Evolutionary conservation across 2,888 invertebrate species (phyloP).

Genomic region (Rhorus exstirpatorius): DNA sequence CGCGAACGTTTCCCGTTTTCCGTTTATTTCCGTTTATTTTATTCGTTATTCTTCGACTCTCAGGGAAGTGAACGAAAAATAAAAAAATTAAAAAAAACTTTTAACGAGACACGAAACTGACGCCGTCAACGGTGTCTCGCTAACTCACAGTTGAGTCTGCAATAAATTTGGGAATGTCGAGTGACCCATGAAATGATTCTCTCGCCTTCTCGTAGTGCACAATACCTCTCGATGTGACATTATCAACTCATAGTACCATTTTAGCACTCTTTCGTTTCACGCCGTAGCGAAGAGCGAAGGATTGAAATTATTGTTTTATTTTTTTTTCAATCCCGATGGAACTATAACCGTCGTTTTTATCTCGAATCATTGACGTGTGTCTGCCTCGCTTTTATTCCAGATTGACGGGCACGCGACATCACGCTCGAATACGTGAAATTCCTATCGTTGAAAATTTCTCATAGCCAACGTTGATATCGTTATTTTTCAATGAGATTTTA

Average conservation of each 20-base stretch:
- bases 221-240: constrained; percentile 6
- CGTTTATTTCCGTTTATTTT: neutral
- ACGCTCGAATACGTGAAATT: constrained; percentile 23
- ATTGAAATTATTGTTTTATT: constrained; percentile 44
- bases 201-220: neutral
- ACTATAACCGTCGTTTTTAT: constrained; percentile 15
- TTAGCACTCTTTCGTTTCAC: constrained; percentile 28
- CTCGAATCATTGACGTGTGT: constrained; percentile 52
- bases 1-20: no score
- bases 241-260: constrained; percentile 46
- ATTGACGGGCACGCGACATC: constrained; percentile 40
- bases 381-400: constrained; percentile 39
- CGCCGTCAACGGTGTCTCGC: constrained; percentile 18
- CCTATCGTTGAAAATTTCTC: neutral
- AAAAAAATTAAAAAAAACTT: neutral
- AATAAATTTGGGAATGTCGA: constrained; percentile 50
- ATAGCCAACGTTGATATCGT: no score
- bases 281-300: neutral
- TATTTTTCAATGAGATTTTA: neutral
- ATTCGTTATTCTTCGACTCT: neutral
- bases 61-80: neutral
- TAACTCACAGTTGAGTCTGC: constrained; percentile 39
- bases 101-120: constrained; percentile 16
- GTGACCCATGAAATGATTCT: constrained; percentile 21
- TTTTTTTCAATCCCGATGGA: constrained; percentile 49